Evolutionary conservation across 2,113 vertebrate species (phyloP).

Genomic region (Melanostigma gelatinosum): DNA sequence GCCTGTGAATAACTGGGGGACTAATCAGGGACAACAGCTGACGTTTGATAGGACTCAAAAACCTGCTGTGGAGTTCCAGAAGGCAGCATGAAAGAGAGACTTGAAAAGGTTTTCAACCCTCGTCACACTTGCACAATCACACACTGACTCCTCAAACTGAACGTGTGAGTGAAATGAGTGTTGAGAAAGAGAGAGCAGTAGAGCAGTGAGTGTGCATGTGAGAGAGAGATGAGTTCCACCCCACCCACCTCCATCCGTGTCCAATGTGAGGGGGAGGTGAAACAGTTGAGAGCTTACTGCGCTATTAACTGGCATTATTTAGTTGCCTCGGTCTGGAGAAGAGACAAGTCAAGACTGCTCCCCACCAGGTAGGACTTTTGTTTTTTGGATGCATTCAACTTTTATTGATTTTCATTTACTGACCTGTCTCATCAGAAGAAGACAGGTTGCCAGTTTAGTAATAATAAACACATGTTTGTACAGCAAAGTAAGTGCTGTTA

Average conservation of each 20-base stretch:
- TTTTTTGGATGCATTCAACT: background rate
- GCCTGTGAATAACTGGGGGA: conserved; percentile 23
- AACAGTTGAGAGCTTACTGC: conserved; percentile 66
- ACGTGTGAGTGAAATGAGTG: conserved; percentile 34
- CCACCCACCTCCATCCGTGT: conserved; percentile 78
- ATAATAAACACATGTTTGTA: background rate
- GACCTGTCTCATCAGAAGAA: background rate
- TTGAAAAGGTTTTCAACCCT: conserved; percentile 15
- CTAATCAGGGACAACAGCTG: conserved; percentile 73
- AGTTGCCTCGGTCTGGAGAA: conserved; percentile 55
- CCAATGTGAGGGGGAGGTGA: conserved; percentile 79
- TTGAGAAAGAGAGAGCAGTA: conserved; percentile 35
- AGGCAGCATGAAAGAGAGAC: conserved; percentile 24
- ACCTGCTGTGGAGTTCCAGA: conserved; percentile 23
- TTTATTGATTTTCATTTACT: conserved; percentile 16
- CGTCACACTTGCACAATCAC: conserved; percentile 48
- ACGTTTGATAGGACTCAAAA: conserved; percentile 49
- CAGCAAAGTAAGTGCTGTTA: background rate
- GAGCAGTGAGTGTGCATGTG: background rate
- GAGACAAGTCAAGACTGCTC: conserved; percentile 45
- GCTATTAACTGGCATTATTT: conserved; percentile 66
- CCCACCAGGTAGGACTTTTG: conserved; percentile 65
- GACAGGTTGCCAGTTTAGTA: background rate
- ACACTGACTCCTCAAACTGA: conserved; percentile 25
- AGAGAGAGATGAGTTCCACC: conserved; percentile 62